Percentiles rank a stretch among this genome's conserved stretches.
Evolutionary conservation across 2,797 vertebrate species (phyloP).

Genomic region (Chaenodraco wilsoni): DNA sequence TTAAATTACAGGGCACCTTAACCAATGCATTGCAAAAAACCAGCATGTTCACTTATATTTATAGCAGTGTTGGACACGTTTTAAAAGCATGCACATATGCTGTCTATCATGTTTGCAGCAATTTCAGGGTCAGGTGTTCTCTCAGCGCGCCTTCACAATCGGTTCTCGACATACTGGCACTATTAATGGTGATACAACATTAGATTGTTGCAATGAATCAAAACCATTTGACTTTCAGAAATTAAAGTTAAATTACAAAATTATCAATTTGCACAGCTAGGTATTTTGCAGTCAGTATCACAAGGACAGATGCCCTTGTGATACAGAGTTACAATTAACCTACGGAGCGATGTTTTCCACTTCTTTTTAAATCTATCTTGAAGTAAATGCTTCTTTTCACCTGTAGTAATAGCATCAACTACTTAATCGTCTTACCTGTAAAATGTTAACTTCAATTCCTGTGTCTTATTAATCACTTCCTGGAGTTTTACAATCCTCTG

Average conservation of each 20-base stretch:
- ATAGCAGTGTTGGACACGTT: background rate
- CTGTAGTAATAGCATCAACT: slow-evolving; percentile 1
- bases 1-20: background rate
- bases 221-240: background rate
- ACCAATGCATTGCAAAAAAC: background rate
- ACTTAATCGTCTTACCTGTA: slow-evolving; percentile 74
- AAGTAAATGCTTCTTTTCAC: background rate
- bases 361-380: no score
- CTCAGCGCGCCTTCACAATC: slow-evolving; percentile 1
- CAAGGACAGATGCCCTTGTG: background rate
- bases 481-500: slow-evolving; percentile 60
- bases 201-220: background rate
- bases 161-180: slow-evolving; percentile 8
- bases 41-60: no score
- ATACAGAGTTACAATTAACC: slow-evolving; percentile 3
- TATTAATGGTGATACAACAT: slow-evolving; percentile 49
- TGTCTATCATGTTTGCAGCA: slow-evolving; percentile 17
- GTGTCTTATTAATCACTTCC: slow-evolving; percentile 46
- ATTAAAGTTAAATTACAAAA: background rate
- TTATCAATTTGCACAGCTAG: background rate
- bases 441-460: slow-evolving; percentile 58
- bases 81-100: background rate
- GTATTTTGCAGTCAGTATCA: background rate
- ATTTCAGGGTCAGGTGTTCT: slow-evolving; percentile 33
- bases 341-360: slow-evolving; percentile 2